Conservation (phyloP, 2,113 vertebrate genomes). For the Sterna hirundo region DNA sequence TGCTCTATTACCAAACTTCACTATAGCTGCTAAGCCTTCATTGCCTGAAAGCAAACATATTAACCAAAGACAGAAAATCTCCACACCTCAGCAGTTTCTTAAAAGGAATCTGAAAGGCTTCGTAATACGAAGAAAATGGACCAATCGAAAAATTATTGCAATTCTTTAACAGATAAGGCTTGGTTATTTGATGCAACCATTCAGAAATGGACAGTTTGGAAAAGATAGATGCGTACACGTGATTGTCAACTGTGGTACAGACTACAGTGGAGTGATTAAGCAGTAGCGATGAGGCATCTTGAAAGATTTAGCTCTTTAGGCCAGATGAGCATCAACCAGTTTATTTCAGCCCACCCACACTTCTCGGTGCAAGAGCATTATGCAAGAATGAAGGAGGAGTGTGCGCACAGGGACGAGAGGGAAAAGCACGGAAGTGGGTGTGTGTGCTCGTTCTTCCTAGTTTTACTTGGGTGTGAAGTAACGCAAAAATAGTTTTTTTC, state of each 20-base stretch:
- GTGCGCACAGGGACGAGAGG: neutral
- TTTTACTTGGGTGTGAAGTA: conserved; percentile 40
- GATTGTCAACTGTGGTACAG: neutral
- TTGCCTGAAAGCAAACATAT: neutral
- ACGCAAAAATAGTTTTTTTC: neutral
- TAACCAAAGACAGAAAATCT: neutral
- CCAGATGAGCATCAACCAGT: conserved; percentile 2
- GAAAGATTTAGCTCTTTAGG: neutral
- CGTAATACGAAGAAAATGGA: neutral
- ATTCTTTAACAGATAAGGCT: neutral
- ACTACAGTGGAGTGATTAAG: neutral
- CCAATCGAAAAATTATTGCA: neutral
- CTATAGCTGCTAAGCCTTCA: neutral
- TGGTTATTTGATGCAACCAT: neutral
- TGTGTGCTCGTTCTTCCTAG: conserved; percentile 2
- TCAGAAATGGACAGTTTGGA: neutral
- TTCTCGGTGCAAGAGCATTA: neutral
- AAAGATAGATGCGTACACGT: neutral
- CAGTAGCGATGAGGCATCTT: neutral
- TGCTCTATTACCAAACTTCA: neutral
- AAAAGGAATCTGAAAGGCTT: neutral
- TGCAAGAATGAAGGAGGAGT: conserved; percentile 14
- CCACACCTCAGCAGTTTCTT: neutral
- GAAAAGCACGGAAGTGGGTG: conserved; percentile 7
- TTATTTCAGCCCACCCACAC: neutral